Evolutionary conservation across 2,888 invertebrate species (phyloP), one percentile per base, ranked within the genome.

Genomic region (Ecliptopera silaceata): DNA sequence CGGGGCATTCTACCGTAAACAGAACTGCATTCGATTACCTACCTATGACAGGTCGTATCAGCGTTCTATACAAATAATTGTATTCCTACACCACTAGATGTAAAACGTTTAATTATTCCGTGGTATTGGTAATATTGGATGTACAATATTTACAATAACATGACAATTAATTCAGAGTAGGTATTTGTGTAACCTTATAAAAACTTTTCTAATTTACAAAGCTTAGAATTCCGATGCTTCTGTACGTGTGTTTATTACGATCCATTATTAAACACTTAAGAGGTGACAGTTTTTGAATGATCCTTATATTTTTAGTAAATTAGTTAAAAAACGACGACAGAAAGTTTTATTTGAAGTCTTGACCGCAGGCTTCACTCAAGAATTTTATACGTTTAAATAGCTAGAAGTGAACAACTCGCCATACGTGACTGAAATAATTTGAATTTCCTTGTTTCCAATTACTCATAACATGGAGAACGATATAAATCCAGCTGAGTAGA

Each of bases 361-460:
- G 5, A 5, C 12, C 12, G 36, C 22, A 59, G 47, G 53, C 61
- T 53, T 59, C 47, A 31, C 49, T 59, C 12, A 43, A 43, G 49
- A 46, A 47, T 45, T 49, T 55, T 41, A 52, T 59, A 53, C 53
- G 56, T 56, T 56, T 56, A 59, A 61, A 62, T 50, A 29, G 38
- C 31, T 53, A 15, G 56, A 45, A 39, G 15, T 18, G 0, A n/a
- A 18, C 39, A 56, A 61, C 52, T 61, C 55, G 4, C 15, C 4
- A 41, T 36, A 56, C 62, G 53, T 47, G 59, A 55, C 49, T 59
- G 42, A 46, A 57, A 60, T 46, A 36, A 59, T 52, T 59, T 52
- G 55, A 54, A 53, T 61, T 56, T 61, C 56, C 49, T 56, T 26
- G 55, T 59, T 57, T 47, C 51, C 50, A 56, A 56, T 58, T 54